phyloP scores from a whole-genome alignment of 2,888 invertebrate species.

The Pantelozetes paolii region DNA sequence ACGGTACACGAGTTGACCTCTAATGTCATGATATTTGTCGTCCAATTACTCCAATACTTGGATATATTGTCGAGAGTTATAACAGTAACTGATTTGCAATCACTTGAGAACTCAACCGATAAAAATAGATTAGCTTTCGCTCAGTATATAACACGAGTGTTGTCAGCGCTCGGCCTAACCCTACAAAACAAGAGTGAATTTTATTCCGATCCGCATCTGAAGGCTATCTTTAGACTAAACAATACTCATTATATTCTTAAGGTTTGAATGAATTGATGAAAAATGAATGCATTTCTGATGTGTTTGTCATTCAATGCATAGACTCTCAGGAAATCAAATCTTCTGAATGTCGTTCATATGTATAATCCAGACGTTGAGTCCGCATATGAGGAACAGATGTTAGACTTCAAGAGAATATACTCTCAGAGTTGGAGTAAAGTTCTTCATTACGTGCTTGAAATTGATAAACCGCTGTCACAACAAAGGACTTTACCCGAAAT shows the following conservation, averaged over 20 bases:
- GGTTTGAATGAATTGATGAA: conserved; percentile 54
- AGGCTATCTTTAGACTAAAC: conserved; percentile 82
- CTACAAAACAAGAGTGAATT: conserved; percentile 85
- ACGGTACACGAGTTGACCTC: conserved; percentile 95
- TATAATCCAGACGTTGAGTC: conserved; percentile 77
- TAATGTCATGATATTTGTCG: conserved; percentile 81
- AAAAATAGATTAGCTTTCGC: conserved; percentile 47
- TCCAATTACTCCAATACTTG: conserved; percentile 62
- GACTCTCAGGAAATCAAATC: conserved; percentile 56
- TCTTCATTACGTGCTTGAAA: conserved; percentile 66
- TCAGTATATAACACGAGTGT: conserved; percentile 68
- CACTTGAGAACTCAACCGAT: conserved; percentile 44
- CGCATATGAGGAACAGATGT: conserved; percentile 78
- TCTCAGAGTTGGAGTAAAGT: conserved; percentile 72
- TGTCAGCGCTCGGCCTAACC: conserved; percentile 83
- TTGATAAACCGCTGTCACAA: conserved; percentile 54
- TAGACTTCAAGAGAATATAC: conserved; percentile 73
- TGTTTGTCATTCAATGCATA: background rate
- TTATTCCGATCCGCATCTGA: conserved; percentile 77
- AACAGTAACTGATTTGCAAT: conserved; percentile 45
- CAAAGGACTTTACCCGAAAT: conserved; percentile 37
- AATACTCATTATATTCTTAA: conserved; percentile 91
- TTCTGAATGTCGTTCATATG: conserved; percentile 69
- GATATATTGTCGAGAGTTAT: conserved; percentile 50
- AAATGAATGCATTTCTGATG: no score